Conservation (phyloP, 2,113 vertebrate genomes). For the Sinocyclocheilus anshuiensis region DNA sequence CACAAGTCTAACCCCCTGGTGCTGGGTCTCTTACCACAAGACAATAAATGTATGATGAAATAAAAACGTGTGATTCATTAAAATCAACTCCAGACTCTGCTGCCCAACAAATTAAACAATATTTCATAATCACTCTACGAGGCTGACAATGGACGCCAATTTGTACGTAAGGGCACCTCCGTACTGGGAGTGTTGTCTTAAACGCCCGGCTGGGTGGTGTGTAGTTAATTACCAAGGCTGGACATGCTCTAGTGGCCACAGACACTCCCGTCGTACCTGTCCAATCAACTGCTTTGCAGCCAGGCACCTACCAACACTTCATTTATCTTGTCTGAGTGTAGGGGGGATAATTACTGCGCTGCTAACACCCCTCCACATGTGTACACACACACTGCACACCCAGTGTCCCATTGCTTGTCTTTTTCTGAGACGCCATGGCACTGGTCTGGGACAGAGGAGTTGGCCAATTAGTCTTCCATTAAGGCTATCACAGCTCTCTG, state of each 20-base stretch:
- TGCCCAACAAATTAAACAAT: constrained; percentile 86
- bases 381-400: constrained; percentile 26
- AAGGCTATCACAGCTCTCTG: constrained; percentile 75
- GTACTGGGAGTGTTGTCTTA: constrained; percentile 78
- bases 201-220: constrained; percentile 61
- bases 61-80: constrained; percentile 86
- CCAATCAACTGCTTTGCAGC: constrained; percentile 85
- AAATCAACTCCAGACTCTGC: constrained; percentile 77
- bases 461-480: constrained; percentile 86
- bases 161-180: constrained; percentile 83
- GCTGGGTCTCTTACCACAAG: constrained; percentile 65
- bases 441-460: constrained; percentile 80
- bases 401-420: constrained; percentile 26
- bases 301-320: constrained; percentile 89
- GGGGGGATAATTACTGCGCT: constrained; percentile 85
- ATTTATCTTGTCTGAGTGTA: constrained; percentile 93
- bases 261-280: constrained; percentile 81
- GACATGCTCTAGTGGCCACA: constrained; percentile 90
- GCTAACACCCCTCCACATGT: constrained; percentile 79
- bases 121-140: constrained; percentile 90
- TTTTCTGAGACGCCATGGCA: constrained; percentile 86
- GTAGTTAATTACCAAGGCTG: constrained; percentile 90
- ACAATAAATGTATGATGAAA: constrained; percentile 84
- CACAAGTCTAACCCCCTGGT: constrained; percentile 40
- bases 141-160: constrained; percentile 84